Evolutionary conservation across 2,797 vertebrate genomes (phyloP), one percentile per base, ranked within the genome.

Genomic region (Gadopsis marmoratus): DNA sequence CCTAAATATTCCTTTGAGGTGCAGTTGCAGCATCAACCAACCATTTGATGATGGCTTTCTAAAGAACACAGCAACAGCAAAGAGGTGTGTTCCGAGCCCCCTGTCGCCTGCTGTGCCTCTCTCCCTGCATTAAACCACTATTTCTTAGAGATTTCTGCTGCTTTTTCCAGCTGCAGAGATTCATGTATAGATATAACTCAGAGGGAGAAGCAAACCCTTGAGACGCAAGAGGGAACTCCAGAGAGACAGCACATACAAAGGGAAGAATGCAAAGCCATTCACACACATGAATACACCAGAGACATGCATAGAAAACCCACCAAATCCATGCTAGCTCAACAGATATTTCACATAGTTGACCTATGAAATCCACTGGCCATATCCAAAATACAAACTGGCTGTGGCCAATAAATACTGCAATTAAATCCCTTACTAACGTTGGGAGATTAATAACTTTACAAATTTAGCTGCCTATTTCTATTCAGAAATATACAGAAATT

Each of bases 1-100:
- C 21, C 53, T 61, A 26, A 14, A 10, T 11, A 53, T 76, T 69
- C 26, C 74, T 85, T 72, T 88, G 55, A 81, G 76, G 43, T 69
- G 39, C 43, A 47, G 74, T 73, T 31, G 29, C 50, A 68, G 74
- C 55, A 58, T 71, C 80, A 74, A 39, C 47, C 74, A 59, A 31
- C 45, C 39, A 68, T 83, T 80, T 87, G 58, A 81, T 88, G 71
- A 75, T 6, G n/a, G 51, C 35, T 83, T 90, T 86, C 67, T 75
- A 56, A 82, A 82, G 84, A 63, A 65, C 76, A 81, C 53, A 58
- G 67, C 55, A 29, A 82, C 50, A 67, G 60, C 47, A 55, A 66
- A 76, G 74, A 48, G 26, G 63, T 51, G 56, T 82, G 83, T 29
- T 41, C 39, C 12, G 62, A 62, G 29, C 43, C 48, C 16, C 9